These are phyloP conservation scores for Uromys caudimaculatus DNA, from an alignment of 2,797 vertebrate genomes.

Conservation along the genomic window DNA sequence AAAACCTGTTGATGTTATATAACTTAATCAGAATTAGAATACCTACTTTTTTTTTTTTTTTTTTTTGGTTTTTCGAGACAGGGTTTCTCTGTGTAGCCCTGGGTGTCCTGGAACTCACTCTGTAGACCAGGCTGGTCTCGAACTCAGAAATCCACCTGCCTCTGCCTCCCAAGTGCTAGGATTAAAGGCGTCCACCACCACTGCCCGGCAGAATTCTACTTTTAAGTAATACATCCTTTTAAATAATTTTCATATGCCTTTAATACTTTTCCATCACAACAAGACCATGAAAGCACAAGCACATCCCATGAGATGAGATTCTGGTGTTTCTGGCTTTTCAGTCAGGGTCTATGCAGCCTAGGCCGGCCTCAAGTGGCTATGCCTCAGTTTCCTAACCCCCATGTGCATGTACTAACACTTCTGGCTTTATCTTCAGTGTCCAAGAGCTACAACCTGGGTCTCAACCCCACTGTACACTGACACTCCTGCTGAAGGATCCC, in stretches of 20 bases:
- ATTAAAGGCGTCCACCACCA: no score
- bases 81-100: no score
- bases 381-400: not conserved
- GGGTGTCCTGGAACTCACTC: no score
- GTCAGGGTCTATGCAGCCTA: not conserved
- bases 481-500: not conserved
- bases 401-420: no score
- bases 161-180: no score
- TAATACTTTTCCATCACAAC: constrained; percentile 6
- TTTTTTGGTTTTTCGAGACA: no score
- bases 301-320: not conserved
- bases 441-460: not conserved
- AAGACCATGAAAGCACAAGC: not conserved
- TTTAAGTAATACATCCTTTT: not conserved
- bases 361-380: not conserved
- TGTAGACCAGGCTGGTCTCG: no score
- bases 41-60: no score
- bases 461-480: not conserved
- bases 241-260: not conserved
- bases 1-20: not conserved
- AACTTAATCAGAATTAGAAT: not conserved
- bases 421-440: not conserved
- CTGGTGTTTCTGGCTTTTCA: not conserved
- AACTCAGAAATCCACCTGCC: no score
- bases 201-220: no score